phyloP scores from a whole-genome alignment of 1,140 invertebrate genomes.

The Drosophila ironensis region DNA sequence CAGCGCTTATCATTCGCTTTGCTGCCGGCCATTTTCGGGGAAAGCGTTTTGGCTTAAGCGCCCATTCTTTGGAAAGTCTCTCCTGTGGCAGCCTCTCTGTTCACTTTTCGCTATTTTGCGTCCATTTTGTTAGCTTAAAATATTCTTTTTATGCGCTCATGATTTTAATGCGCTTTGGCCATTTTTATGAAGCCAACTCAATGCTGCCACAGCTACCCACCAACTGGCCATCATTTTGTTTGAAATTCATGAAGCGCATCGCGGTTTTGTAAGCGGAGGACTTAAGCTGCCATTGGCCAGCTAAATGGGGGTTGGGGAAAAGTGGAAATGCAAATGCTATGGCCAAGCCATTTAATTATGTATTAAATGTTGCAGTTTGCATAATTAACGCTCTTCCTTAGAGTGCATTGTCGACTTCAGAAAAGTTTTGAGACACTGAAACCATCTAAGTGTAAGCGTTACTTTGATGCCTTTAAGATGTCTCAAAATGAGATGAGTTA shows the following conservation, averaged over 20 bases:
- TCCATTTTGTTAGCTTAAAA: slow-evolving; percentile 57
- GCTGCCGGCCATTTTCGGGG: slow-evolving; percentile 41
- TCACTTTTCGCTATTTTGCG: background rate
- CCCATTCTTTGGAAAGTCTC: slow-evolving; percentile 17
- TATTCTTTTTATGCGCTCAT: slow-evolving; percentile 67
- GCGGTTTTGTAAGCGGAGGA: slow-evolving; percentile 55
- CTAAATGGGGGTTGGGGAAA: background rate
- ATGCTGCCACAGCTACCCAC: background rate
- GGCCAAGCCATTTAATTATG: slow-evolving; percentile 49
- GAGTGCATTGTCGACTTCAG: background rate
- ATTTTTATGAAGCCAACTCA: slow-evolving; percentile 55
- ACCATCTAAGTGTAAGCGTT: slow-evolving; percentile 23
- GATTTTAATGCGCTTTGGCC: slow-evolving; percentile 71
- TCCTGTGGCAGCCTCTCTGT: background rate
- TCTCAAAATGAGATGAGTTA: slow-evolving; percentile 31
- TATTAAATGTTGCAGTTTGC: slow-evolving; percentile 48
- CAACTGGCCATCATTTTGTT: slow-evolving; percentile 46
- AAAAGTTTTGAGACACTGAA: slow-evolving; percentile 1
- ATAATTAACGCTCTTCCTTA: slow-evolving; percentile 43
- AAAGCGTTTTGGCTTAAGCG: slow-evolving; percentile 58
- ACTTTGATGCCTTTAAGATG: slow-evolving; percentile 17
- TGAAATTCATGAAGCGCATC: slow-evolving; percentile 60
- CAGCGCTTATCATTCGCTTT: slow-evolving; percentile 32
- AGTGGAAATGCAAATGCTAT: slow-evolving; percentile 37
- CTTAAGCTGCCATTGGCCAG: slow-evolving; percentile 37